Conservation (phyloP, 2,888 invertebrate species). For the Leptopilina syphax region DNA sequence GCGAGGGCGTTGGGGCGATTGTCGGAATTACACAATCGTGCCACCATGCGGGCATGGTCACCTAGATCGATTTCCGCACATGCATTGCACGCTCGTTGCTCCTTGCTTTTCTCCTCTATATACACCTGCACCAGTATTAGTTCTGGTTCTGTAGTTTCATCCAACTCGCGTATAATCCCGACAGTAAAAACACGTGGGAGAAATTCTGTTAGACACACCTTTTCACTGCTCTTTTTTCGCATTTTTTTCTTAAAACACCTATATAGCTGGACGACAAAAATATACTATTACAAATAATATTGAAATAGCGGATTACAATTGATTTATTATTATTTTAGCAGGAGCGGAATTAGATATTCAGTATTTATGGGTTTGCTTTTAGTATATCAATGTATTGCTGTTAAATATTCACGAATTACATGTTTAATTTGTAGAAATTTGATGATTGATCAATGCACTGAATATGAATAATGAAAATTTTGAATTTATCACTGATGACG, state of each 20-base stretch:
- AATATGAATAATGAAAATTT: too few relatives aligned
- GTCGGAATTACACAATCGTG: conserved; percentile 14
- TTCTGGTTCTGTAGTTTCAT: conserved; percentile 15
- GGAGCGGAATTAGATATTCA: neutral
- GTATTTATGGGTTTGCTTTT: too few relatives aligned
- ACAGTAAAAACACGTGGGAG: neutral
- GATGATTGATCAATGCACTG: too few relatives aligned
- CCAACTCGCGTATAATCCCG: neutral
- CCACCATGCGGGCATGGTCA: conserved; percentile 11
- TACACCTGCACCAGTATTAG: conserved; percentile 18
- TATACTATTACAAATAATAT: neutral
- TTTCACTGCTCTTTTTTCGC: neutral
- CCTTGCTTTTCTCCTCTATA: neutral
- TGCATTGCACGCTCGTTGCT: conserved; percentile 30
- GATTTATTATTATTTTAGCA: neutral
- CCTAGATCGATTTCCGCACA: conserved; percentile 20
- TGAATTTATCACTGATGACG: too few relatives aligned
- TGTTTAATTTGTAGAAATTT: too few relatives aligned
- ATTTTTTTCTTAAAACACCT: neutral
- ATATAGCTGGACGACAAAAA: neutral
- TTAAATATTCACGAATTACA: too few relatives aligned
- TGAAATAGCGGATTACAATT: neutral
- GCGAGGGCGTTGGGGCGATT: conserved; percentile 26
- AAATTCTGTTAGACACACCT: neutral
- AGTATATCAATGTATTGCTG: too few relatives aligned